phyloP scores from a whole-genome alignment of 1,140 invertebrate species.

The Kradibia gibbosae region DNA sequence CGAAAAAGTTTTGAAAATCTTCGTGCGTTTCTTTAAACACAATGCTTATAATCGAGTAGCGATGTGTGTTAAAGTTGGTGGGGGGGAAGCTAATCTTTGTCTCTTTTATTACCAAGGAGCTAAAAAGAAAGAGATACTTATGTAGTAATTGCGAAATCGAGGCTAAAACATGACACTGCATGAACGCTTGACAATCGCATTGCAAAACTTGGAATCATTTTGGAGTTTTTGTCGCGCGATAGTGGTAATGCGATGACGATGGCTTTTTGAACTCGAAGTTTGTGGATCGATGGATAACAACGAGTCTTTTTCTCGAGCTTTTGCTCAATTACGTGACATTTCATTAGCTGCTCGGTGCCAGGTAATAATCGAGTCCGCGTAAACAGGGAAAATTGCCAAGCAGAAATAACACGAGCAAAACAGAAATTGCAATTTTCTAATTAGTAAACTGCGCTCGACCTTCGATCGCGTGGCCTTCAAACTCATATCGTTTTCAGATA shows the following conservation, averaged over 20 bases:
- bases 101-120: not conserved
- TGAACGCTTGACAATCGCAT: not conserved
- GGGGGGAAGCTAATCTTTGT: not conserved
- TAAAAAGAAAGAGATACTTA: not conserved
- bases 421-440: not conserved
- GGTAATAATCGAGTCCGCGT: not conserved
- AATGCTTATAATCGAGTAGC: not conserved
- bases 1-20: not conserved
- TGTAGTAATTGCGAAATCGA: not conserved
- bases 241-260: not conserved
- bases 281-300: not conserved
- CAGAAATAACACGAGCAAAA: not conserved
- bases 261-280: not conserved
- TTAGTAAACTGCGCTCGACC: not conserved
- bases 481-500: conserved; percentile 4
- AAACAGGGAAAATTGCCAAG: not conserved
- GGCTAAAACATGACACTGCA: not conserved
- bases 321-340: not conserved
- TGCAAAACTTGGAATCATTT: not conserved
- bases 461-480: not conserved
- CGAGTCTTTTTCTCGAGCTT: not conserved
- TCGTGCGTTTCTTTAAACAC: not conserved
- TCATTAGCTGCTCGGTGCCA: not conserved
- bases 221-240: not conserved
- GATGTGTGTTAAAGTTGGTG: too few relatives aligned